These are phyloP conservation scores for Abscondita cerata DNA, from an alignment of 2,888 invertebrate genomes.

Conservation along the genomic window DNA sequence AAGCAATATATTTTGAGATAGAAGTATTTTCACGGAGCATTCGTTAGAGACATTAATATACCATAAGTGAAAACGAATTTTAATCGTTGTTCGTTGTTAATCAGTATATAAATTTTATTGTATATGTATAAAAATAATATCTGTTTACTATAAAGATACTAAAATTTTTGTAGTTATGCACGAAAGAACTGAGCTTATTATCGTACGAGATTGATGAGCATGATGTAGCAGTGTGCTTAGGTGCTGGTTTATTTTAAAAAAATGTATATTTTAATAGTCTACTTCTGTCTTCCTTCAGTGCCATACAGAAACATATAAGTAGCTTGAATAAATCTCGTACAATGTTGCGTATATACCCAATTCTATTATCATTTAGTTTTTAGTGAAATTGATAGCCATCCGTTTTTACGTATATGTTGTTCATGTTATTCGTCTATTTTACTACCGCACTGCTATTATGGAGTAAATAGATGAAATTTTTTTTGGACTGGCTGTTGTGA, in stretches of 20 bases:
- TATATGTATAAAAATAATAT: slow-evolving; percentile 16
- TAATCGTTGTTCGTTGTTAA: slow-evolving; percentile 30
- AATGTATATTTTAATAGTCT: neutral
- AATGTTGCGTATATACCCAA: slow-evolving; percentile 4
- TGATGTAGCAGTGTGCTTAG: neutral
- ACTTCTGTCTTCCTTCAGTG: slow-evolving; percentile 13
- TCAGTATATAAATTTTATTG: slow-evolving; percentile 25
- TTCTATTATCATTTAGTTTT: slow-evolving; percentile 21
- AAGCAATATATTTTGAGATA: slow-evolving; percentile 47
- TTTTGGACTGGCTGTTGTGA: slow-evolving; percentile 23
- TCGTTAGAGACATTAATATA: slow-evolving; percentile 23
- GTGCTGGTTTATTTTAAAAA: slow-evolving; percentile 11
- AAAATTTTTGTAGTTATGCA: slow-evolving; percentile 13
- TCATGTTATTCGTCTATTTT: slow-evolving; percentile 17
- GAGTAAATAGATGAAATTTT: slow-evolving; percentile 18
- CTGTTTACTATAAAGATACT: slow-evolving; percentile 14
- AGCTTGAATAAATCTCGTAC: slow-evolving; percentile 13
- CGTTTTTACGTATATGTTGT: slow-evolving; percentile 16
- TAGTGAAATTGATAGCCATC: slow-evolving; percentile 21
- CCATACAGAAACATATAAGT: slow-evolving; percentile 6
- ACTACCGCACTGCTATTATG: slow-evolving; percentile 15
- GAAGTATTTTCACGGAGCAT: slow-evolving; percentile 34
- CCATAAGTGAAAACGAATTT: slow-evolving; percentile 20
- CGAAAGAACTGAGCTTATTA: slow-evolving; percentile 20
- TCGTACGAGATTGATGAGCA: slow-evolving; percentile 5